Base-by-base conservation (phyloP, 2,797 vertebrate genomes). In the Coregonus ussuriensis region DNA sequence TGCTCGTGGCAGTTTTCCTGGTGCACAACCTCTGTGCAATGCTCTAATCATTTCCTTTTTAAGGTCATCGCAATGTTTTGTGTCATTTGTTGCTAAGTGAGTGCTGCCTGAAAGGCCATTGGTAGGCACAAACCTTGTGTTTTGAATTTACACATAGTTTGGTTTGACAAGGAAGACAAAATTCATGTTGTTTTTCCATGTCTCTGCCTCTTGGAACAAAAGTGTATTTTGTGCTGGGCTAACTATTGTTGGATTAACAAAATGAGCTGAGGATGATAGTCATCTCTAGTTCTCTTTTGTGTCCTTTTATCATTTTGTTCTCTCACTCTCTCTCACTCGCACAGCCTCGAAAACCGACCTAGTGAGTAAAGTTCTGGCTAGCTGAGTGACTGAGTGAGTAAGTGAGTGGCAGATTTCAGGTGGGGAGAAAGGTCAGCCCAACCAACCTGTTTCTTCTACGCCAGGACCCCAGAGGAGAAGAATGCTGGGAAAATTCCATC, bases 341-440 rank as follows among this genome's bases (percentile, higher is more conserved):
- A 77, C 74, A 73, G 87, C 86, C 79, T 75, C 87, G 82, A 74
- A 82, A 90, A 88, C 88, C 87, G 91, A 88, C 84, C 85, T 76
- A 87, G 84, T 89, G 85, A 86, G 86, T 83, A 78, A 18, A 29
- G 67, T 84, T 88, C 84, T 80, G 83, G 84, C 85, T 87, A 79
- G 79, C 86, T 90, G 78, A 80, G 81, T 21, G n/a, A 62, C n/a
- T 47, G 41, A 9, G 81, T 75, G 74, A 86, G 88, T 79, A 71
- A 83, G 7, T 62, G 59, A 62, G 59, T 62, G 59, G 41, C 11
- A 47, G 41, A 62, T 62, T 25, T 62, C 56, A 85, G 41, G 87
- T 79, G 81, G 87, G 86, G 75, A 79, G 79, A 82, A 86, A 83
- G 87, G 84, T 84, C 82, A 83, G 74, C 29, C 74, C 82, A 86